Evolutionary conservation across 2,797 vertebrate genomes (phyloP).

Genomic region (Tamandua tetradactyla): DNA sequence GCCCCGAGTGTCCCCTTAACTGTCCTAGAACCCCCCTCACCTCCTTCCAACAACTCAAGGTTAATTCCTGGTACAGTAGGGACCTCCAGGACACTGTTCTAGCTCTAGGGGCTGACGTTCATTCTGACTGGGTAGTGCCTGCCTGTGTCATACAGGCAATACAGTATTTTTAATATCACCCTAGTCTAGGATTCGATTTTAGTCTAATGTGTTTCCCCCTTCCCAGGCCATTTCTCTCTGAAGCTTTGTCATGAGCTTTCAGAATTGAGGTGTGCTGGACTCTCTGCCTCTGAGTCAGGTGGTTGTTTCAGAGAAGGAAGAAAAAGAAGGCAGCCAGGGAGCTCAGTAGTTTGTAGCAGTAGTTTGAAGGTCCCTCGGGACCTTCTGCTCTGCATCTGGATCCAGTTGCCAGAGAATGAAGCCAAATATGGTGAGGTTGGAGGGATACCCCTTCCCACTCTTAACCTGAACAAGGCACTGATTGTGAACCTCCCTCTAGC

Average conservation of each 20-base stretch:
- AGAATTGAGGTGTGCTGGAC: neutral
- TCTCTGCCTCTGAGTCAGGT: neutral
- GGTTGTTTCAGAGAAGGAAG: conserved; percentile 7
- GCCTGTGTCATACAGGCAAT: neutral
- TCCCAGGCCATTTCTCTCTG: conserved; percentile 2
- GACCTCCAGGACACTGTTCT: neutral
- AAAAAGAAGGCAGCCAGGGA: neutral
- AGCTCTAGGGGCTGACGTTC: neutral
- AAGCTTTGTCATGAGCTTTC: conserved; percentile 37
- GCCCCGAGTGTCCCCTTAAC: neutral
- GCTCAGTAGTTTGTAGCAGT: neutral
- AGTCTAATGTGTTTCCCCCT: neutral
- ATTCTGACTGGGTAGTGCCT: neutral
- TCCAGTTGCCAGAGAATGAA: neutral
- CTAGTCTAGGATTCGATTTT: neutral
- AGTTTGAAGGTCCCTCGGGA: conserved; percentile 32
- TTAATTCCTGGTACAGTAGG: neutral
- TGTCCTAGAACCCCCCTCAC: neutral
- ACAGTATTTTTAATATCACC: neutral
- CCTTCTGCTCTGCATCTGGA: neutral
- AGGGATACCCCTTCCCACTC: neutral
- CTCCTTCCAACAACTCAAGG: neutral
- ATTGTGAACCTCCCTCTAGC: neutral
- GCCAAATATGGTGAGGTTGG: neutral
- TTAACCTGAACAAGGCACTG: neutral